A percentile compares a stretch with the other conserved stretches of the same genome.
Conservation (phyloP, 2,113 vertebrate species). For the pig (Sus scrofa) region T2T-Sscrofa CM000813.6:96523001-96523500, state of each 20-base stretch:
- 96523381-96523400: not conserved
- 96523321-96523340: not conserved
- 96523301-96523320: not conserved
- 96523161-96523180: slow-evolving; percentile 99
- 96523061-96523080: slow-evolving; percentile 99
- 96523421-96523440: fast-evolving
- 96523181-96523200: slow-evolving; percentile 97
- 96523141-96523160: slow-evolving; percentile 98
- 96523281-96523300: fast-evolving
- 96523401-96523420: fast-evolving
- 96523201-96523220: slow-evolving; percentile 91
- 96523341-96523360: slow-evolving; percentile 37
- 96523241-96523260: slow-evolving; percentile 59
- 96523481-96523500: not conserved
- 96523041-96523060: slow-evolving; percentile 98
- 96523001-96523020: slow-evolving; percentile 92
- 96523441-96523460: not conserved
- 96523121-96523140: slow-evolving; percentile 99
- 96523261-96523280: not conserved
- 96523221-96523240: slow-evolving; percentile 83
- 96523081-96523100: slow-evolving; percentile 99
- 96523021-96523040: slow-evolving; percentile 96
- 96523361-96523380: not conserved
- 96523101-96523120: slow-evolving; percentile 99
- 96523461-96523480: fast-evolving